Evolutionary conservation across 2,113 vertebrate species (phyloP), one percentile per base, ranked within the genome.

Genomic region (Regulus satrapa): DNA sequence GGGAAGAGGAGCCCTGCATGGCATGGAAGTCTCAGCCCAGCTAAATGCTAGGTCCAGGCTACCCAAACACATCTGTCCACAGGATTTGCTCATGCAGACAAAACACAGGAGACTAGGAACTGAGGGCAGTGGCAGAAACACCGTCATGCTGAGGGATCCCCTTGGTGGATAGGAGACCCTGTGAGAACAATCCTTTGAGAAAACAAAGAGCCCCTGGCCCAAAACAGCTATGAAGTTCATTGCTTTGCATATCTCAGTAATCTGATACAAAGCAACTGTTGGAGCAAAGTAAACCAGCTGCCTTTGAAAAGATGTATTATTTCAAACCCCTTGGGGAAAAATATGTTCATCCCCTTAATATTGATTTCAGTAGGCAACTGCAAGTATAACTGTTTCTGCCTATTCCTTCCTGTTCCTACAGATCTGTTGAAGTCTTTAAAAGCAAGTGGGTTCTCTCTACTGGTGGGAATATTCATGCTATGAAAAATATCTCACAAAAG

Each of bases 81-180:
- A 58, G 18, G 14, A 34, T 40, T 58, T 51, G 29, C 9, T 68
- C 0, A 0, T 32, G 15, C 40, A 79, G 56, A 23, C 14, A 54
- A 5, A 14, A 66, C n/a, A 36, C 18, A 80, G 8, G 6, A 73
- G 18, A 63, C 12, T 24, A 41, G n/a, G n/a, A 72, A 51, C n/a
- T 17, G 19, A 54, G 6, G 21, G 26, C 43, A 56, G 28, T 6
- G 52, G 12, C 6, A 74, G 26, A 73, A 91, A 34, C 9, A 18
- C 55, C 58, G 15, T 25, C 24, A 64, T 5, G 15, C 15, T 29
- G n/a, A 62, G 28, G 0, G 1, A 25, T 3, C 3, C 9, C 13
- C 6, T 18, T 26, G 13, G 51, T 6, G 72, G n/a, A 71, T 4
- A 5, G 16, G 5, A 77, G 25, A 73, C 14, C 13, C 14, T 16